Percentiles rank a stretch among this genome's conserved stretches.
These are phyloP conservation scores for Pangasianodon gigas DNA, from an alignment of 2,113 vertebrate genomes.

Conservation along the genomic window DNA sequence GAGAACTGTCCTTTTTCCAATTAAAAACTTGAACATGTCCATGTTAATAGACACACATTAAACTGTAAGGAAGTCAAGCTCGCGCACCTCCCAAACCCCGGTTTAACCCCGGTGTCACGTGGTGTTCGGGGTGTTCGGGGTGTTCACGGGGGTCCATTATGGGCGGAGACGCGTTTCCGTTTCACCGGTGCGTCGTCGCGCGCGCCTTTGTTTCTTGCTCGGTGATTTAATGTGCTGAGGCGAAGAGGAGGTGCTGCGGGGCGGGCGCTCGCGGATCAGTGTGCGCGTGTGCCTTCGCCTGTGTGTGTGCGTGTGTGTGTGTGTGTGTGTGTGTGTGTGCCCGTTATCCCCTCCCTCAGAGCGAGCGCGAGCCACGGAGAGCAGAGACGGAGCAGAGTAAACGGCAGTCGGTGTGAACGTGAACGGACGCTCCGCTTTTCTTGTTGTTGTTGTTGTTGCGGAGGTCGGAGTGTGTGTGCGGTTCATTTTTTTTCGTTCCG, in stretches of 20 bases:
- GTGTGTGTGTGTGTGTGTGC: background rate
- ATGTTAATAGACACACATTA: background rate
- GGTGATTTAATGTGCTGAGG: conserved; percentile 11
- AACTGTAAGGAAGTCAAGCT: background rate
- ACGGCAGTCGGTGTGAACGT: background rate
- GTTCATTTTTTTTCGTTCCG: background rate
- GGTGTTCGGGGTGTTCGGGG: background rate
- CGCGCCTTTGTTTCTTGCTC: conserved; percentile 7
- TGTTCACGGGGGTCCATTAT: background rate
- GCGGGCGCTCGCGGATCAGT: conserved; percentile 9
- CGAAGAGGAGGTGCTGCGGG: conserved; percentile 13
- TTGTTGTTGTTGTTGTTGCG: background rate
- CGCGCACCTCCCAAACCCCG: background rate
- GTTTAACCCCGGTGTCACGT: conserved; percentile 3
- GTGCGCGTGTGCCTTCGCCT: conserved; percentile 1
- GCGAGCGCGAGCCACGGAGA: conserved; percentile 14
- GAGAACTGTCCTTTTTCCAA: background rate
- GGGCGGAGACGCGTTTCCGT: conserved; percentile 17
- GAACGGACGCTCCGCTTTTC: background rate
- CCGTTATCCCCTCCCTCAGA: conserved; percentile 17
- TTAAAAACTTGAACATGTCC: background rate
- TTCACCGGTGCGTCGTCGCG: background rate
- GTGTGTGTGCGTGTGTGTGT: background rate
- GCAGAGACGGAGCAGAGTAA: background rate
- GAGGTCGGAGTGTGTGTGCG: background rate